These are phyloP conservation scores for Condylostylus longicornis DNA, from an alignment of 1,140 invertebrate species.

Conservation along the genomic window DNA sequence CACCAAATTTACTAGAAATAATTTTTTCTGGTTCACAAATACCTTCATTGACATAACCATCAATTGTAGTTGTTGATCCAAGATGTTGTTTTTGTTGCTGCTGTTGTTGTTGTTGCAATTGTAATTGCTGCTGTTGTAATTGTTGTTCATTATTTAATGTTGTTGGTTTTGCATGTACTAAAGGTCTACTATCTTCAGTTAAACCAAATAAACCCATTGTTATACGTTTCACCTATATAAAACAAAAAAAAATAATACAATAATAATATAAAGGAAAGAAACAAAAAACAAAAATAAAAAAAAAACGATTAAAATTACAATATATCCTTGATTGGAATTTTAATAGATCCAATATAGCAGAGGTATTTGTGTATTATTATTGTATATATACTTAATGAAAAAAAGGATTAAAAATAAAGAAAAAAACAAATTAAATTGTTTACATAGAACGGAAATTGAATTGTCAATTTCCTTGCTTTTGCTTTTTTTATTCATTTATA, in stretches of 20 bases:
- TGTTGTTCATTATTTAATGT: constrained; percentile 20
- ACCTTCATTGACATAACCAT: constrained; percentile 60
- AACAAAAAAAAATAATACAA: background rate
- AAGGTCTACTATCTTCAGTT: constrained; percentile 43
- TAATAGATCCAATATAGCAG: too few species aligned
- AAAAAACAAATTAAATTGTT: too few species aligned
- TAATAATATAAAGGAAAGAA: background rate
- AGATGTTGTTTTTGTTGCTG: constrained; percentile 33
- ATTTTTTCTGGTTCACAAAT: constrained; percentile 36
- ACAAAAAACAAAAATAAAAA: background rate
- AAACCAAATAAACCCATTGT: constrained; percentile 26
- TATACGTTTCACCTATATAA: constrained; percentile 22
- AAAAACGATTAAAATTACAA: too few species aligned
- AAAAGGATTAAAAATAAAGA: too few species aligned
- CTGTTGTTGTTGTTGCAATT: background rate
- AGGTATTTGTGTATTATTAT: too few species aligned
- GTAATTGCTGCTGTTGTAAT: constrained; percentile 7
- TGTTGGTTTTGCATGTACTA: constrained; percentile 35
- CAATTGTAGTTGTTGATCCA: constrained; percentile 25
- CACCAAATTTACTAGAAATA: constrained; percentile 28
- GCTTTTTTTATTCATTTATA: too few species aligned
- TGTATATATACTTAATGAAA: too few species aligned
- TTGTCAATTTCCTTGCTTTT: too few species aligned
- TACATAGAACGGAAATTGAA: too few species aligned
- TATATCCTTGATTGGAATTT: too few species aligned